Percentiles rank a stretch among this genome's conserved stretches.
phyloP scores from a whole-genome alignment of 2,888 invertebrate species.

The Macrosiphum euphorbiae region DNA sequence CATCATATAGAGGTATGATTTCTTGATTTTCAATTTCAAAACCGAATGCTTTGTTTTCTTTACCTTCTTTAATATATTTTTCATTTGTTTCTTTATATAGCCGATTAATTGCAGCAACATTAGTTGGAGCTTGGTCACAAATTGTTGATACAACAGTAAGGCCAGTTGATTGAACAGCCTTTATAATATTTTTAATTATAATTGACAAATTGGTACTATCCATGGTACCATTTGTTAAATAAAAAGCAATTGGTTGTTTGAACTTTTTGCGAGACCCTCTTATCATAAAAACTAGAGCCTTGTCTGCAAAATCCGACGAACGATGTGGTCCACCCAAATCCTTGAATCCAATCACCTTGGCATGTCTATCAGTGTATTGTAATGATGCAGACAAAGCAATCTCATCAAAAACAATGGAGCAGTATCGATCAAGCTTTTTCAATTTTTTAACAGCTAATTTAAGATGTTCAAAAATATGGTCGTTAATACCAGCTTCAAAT shows the following conservation, averaged over 20 bases:
- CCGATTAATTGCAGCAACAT: constrained; percentile 31
- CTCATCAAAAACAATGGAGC: constrained; percentile 11
- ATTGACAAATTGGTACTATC: constrained; percentile 19
- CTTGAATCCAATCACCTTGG: too few relatives aligned
- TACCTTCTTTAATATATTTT: too few relatives aligned
- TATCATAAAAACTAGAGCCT: constrained; percentile 34
- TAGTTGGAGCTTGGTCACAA: constrained; percentile 66
- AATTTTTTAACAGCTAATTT: constrained; percentile 21
- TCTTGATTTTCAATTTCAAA: background rate
- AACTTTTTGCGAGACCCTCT: background rate
- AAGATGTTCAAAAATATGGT: constrained; percentile 14
- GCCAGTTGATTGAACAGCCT: constrained; percentile 59
- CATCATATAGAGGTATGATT: background rate
- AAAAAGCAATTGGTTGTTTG: constrained; percentile 38
- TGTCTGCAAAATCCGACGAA: constrained; percentile 13
- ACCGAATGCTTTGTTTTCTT: too few relatives aligned
- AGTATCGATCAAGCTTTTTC: background rate
- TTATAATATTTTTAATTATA: constrained; percentile 30
- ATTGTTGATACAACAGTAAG: constrained; percentile 66
- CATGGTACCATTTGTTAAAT: constrained; percentile 25
- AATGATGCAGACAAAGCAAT: background rate
- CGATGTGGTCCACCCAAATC: background rate
- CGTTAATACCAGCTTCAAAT: background rate
- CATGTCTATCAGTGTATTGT: background rate
- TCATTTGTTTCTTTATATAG: constrained; percentile 21